phyloP scores from a whole-genome alignment of 1,140 invertebrate genomes.

The Protaetia brevitarsis region DNA sequence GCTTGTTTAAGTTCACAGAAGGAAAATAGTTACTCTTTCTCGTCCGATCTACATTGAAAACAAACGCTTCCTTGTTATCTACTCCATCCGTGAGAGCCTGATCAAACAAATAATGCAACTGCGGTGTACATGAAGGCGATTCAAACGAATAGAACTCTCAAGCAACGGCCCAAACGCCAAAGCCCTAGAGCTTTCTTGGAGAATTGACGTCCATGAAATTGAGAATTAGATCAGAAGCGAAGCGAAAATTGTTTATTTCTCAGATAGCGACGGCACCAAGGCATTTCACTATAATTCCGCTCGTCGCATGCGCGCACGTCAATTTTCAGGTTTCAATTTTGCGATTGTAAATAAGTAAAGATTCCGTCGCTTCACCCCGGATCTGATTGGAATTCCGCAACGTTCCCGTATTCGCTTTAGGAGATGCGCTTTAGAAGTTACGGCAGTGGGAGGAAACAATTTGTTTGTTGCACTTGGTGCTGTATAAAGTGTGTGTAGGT shows the following conservation, averaged over 20 bases:
- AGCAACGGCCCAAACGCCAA: too few relatives aligned
- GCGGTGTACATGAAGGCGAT: too few relatives aligned
- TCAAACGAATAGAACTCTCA: too few relatives aligned
- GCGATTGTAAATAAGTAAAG: neutral
- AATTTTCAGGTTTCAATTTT: neutral
- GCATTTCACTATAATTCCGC: neutral
- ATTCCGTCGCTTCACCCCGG: neutral
- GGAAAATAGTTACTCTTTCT: too few relatives aligned
- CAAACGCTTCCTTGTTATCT: too few relatives aligned
- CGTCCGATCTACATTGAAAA: too few relatives aligned
- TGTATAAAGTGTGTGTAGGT: too few relatives aligned
- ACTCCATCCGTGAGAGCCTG: too few relatives aligned
- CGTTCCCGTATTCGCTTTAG: neutral
- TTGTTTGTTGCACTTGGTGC: neutral
- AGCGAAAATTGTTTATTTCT: neutral
- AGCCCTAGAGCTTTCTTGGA: too few relatives aligned
- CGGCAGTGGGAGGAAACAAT: neutral
- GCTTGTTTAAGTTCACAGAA: too few relatives aligned
- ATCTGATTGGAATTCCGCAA: neutral
- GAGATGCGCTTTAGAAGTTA: neutral
- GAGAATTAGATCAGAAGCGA: neutral
- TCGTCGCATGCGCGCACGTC: neutral
- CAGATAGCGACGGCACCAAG: neutral
- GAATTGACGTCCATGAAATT: neutral
- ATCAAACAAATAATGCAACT: too few relatives aligned